Conservation (phyloP, 2,888 invertebrate genomes). For the Disparrhopalites patrizii region DNA sequence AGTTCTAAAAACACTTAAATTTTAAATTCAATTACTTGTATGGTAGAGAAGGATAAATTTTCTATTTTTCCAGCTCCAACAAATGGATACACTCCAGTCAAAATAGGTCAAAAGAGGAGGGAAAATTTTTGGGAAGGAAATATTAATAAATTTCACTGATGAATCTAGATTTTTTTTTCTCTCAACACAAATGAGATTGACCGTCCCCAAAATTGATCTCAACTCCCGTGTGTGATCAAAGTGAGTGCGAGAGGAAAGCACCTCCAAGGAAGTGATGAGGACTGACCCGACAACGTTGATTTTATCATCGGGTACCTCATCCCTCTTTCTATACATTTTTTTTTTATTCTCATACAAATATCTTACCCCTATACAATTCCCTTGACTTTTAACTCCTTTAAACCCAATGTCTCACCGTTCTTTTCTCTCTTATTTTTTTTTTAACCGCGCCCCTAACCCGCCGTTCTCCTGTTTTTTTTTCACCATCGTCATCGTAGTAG, state of each 20-base stretch:
- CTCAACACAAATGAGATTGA: too few species aligned
- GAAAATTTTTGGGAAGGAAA: neutral
- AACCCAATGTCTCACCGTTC: too few species aligned
- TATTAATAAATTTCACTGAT: neutral
- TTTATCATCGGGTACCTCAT: neutral
- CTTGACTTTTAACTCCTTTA: too few species aligned
- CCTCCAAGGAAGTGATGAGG: neutral
- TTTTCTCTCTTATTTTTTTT: neutral
- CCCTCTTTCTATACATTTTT: neutral
- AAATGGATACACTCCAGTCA: too few species aligned
- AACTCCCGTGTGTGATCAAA: neutral
- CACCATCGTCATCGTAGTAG: too few species aligned
- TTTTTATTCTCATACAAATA: neutral
- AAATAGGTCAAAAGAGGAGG: neutral
- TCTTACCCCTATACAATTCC: neutral
- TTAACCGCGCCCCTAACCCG: conserved; percentile 9
- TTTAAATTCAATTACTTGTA: too few species aligned
- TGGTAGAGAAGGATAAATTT: too few species aligned
- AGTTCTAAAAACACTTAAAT: too few species aligned
- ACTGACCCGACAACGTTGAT: conserved; percentile 5
- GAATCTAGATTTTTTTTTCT: too few species aligned
- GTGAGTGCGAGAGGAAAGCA: neutral
- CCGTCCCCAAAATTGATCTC: too few species aligned
- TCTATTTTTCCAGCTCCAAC: too few species aligned
- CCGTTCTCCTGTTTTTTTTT: too few species aligned